A percentile compares a stretch with the other conserved stretches of the same genome.
phyloP scores from a whole-genome alignment of 2,113 vertebrate species.

The Atractosteus spatula region DNA sequence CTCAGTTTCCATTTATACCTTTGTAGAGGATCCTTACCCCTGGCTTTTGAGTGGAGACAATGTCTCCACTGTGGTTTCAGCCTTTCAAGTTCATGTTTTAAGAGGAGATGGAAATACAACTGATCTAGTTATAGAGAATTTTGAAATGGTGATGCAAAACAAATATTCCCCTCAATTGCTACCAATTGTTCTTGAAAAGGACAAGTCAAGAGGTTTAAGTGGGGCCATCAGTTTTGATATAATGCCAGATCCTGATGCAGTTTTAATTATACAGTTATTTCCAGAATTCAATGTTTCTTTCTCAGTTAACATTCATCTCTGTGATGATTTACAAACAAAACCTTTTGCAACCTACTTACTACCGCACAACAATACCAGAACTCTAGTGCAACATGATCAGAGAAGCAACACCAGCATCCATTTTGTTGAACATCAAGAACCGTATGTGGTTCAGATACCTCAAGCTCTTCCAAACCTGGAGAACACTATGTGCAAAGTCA shows the following conservation, averaged over 20 bases:
- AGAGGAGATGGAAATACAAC: neutral
- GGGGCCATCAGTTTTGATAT: slow-evolving; percentile 54
- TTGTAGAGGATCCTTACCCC: slow-evolving; percentile 55
- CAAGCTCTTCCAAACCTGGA: slow-evolving; percentile 32
- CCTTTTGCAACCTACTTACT: slow-evolving; percentile 38
- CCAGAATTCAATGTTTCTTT: slow-evolving; percentile 46
- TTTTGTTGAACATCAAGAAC: slow-evolving; percentile 28
- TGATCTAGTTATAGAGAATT: slow-evolving; percentile 28
- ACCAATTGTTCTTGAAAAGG: slow-evolving; percentile 31
- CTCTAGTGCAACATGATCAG: slow-evolving; percentile 12
- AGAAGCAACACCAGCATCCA: neutral
- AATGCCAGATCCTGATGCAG: neutral
- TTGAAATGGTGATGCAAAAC: slow-evolving; percentile 48
- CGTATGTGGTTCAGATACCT: slow-evolving; percentile 56
- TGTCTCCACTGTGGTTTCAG: slow-evolving; percentile 35
- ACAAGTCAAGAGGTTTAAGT: slow-evolving; percentile 8
- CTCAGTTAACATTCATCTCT: slow-evolving; percentile 40
- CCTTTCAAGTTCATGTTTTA: slow-evolving; percentile 46
- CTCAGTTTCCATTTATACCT: slow-evolving; percentile 52
- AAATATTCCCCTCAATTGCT: slow-evolving; percentile 30
- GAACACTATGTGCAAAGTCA: slow-evolving; percentile 22
- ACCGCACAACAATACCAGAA: slow-evolving; percentile 20
- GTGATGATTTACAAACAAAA: neutral
- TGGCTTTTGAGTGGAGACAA: slow-evolving; percentile 42
- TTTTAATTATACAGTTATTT: slow-evolving; percentile 55